A percentile compares a stretch with the other conserved stretches of the same genome.
phyloP scores from a whole-genome alignment of 2,113 vertebrate species.

The Pangasianodon hypophthalmus region DNA sequence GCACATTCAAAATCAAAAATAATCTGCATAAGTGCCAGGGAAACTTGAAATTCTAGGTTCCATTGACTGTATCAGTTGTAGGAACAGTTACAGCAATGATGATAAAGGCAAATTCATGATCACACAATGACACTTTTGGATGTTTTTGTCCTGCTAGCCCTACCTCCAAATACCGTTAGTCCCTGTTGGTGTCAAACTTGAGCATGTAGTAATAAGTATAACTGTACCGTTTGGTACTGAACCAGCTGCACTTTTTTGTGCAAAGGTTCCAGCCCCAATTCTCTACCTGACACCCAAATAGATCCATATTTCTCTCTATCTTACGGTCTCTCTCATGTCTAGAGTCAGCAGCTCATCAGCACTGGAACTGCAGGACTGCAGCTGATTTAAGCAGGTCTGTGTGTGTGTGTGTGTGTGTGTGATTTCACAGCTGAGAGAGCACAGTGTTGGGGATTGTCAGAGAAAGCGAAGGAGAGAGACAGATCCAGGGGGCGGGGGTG shows the following conservation, averaged over 20 bases:
- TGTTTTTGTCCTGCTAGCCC: background rate
- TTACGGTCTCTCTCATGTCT: background rate
- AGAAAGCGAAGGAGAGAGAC: slow-evolving; percentile 52
- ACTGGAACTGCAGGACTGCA: slow-evolving; percentile 38
- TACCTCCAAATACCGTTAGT: background rate
- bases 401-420: slow-evolving; percentile 8
- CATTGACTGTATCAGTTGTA: background rate
- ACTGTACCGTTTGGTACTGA: background rate
- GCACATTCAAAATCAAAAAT: background rate
- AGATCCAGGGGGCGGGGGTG: slow-evolving; percentile 48
- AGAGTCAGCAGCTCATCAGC: slow-evolving; percentile 35
- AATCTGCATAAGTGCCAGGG: background rate
- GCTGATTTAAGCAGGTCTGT: slow-evolving; percentile 35
- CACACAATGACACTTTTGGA: background rate
- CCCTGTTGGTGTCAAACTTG: background rate
- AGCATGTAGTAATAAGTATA: background rate
- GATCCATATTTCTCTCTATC: background rate
- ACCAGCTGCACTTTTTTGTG: background rate
- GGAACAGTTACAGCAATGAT: background rate
- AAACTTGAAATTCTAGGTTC: background rate
- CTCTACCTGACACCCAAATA: background rate
- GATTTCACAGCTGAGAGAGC: slow-evolving; percentile 53
- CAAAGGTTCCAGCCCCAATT: background rate
- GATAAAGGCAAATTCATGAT: background rate
- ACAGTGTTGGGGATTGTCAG: slow-evolving; percentile 54